Evolutionary conservation across 1,140 invertebrate species (phyloP), one percentile per base, ranked within the genome.

Genomic region (Octopus sinensis): DNA sequence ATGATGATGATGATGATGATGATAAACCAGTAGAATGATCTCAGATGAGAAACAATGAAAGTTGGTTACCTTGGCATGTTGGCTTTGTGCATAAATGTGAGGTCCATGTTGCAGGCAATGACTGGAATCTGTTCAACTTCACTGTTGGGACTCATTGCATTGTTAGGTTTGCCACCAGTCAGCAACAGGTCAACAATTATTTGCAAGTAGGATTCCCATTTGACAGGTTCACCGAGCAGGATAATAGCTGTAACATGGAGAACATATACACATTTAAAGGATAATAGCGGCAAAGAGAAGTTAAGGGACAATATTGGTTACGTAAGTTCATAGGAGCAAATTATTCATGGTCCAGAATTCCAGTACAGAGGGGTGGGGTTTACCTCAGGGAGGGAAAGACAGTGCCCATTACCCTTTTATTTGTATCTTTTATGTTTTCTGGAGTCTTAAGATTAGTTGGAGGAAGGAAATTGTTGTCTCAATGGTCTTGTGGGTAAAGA

Each of bases 131-230:
- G 84, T 76, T 75, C 80, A 83, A 94, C 92, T 4, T 91, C 90
- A n/a, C 91, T 87, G 68, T 87, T 82, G 43, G 84, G 85, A 17
- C 30, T 73, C 1, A 73, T 17, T 6, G 17, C 30, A 1, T n/a
- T 4, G 68, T 71, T 17, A 4, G 90, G 90, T 53, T 87, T 86
- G 10, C 94, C 94, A 87, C 94, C 91, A 4, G 94, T 94, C 87
- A 95, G 88, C 5, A 95, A 84, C n/a, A 94, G 90, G 89, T 95
- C 94, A 10, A 95, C 89, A 75, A 95, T 91, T 13, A 95, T 85
- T 87, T 95, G 94, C 6, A 93, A 85, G 53, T 88, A 88, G 4
- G 90, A 89, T 82, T 92, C 91, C 91, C 91, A 91, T 68, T 87
- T 85, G 4, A 89, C 87, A 13, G 90, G 89, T 79, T 91, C 91